These are phyloP conservation scores for Grantiella picta DNA, from an alignment of 2,113 vertebrate genomes.

Conservation along the genomic window DNA sequence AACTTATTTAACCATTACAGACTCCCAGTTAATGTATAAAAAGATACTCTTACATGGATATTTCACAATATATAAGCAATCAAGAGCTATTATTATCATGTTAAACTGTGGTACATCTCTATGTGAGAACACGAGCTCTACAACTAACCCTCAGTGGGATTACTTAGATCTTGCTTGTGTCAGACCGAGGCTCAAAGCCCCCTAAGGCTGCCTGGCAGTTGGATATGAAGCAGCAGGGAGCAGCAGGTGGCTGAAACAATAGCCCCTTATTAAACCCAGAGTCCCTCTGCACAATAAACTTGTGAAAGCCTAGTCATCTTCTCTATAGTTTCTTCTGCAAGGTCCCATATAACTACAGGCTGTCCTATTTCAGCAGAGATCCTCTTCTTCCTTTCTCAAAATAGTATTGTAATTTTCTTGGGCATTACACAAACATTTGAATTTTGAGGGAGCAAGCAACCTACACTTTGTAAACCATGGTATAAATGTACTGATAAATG, in stretches of 20 bases:
- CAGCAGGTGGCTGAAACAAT: not conserved
- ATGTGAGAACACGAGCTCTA: not conserved
- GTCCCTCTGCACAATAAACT: not conserved
- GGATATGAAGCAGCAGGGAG: not conserved
- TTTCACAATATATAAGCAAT: not conserved
- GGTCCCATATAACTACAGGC: not conserved
- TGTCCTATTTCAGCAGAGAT: not conserved
- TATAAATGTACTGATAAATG: not conserved
- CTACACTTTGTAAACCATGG: not conserved
- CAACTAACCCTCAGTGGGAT: not conserved
- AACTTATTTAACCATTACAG: not conserved
- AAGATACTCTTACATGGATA: not conserved
- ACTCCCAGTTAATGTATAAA: not conserved
- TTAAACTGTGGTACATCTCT: not conserved
- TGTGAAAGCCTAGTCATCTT: not conserved
- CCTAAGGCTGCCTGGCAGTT: not conserved
- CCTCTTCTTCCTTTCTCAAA: not conserved
- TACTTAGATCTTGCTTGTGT: accelerated
- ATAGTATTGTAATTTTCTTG: not conserved
- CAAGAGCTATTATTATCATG: not conserved
- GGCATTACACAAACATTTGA: not conserved
- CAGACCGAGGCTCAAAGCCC: not conserved
- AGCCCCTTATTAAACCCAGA: not conserved
- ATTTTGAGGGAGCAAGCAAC: not conserved
- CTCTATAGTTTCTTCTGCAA: not conserved